Evolutionary conservation across 1,140 invertebrate species (phyloP), one percentile per base, ranked within the genome.

Genomic region (Drosophila bocqueti): DNA sequence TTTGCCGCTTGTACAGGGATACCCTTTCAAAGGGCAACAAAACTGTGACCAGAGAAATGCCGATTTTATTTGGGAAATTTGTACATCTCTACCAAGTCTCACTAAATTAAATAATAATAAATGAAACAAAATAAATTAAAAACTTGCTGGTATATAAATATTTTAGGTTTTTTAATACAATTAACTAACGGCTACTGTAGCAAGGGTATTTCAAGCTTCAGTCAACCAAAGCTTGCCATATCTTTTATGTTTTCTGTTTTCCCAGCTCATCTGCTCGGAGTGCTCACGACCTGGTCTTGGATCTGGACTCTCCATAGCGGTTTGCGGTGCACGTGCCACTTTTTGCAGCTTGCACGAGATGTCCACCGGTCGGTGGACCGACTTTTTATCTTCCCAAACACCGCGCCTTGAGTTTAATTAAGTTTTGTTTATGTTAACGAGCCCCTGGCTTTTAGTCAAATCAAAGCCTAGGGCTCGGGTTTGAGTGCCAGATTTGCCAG

Each of bases 361-460:
- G 82, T 69, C 58, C 76, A 60, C 13, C 59, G 43, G 58, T 46
- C 79, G 49, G 46, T 79, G 65, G 59, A 61, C 15, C 47, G 46
- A 54, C 52, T 40, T 36, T 61, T 84, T 84, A 84, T 84, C 81
- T 72, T 55, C 69, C 71, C 55, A 79, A 75, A 81, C 67, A 82
- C 80, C 85, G 78, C 85, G 81, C 74, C 81, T 76, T 50, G 52
- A 62, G 60, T 82, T 90, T 90, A 89, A 89, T 89, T 89, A 89
- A 90, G 72, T 81, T 89, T 89, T 90, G 85, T 90, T 89, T 90
- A 84, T 84, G 77, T 81, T 78, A 87, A 87, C 84, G 71, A 80
- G 69, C 62, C 10, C 47, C 71, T 50, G 71, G 60, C 66, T 76
- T 63, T 80, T 83, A 69, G 66, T 42, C 45, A 86, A 86, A 86